These are phyloP conservation scores for Xenopus tropicalis DNA, from an alignment of 2,113 vertebrate species.

Conservation along the genomic window UCB_Xtro_10.0 CM004448.2:97155001-97155500, in stretches of 20 bases:
- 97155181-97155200: not conserved
- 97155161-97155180: not conserved
- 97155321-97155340: too few relatives aligned
- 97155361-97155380: too few relatives aligned
- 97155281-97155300: too few relatives aligned
- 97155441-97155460: too few relatives aligned
- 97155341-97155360: too few relatives aligned
- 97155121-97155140: constrained; percentile 25
- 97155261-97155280: too few relatives aligned
- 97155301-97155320: too few relatives aligned
- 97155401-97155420: too few relatives aligned
- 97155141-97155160: constrained; percentile 25
- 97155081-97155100: constrained; percentile 33
- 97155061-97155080: constrained; percentile 18
- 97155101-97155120: not conserved
- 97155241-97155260: not conserved
- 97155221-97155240: constrained; percentile 16
- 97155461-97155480: too few relatives aligned
- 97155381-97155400: too few relatives aligned
- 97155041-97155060: constrained; percentile 19
- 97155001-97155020: constrained; percentile 21
- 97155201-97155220: not conserved
- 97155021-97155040: constrained; percentile 30
- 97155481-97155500: too few relatives aligned
- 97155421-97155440: too few relatives aligned